Percentiles rank a stretch among this genome's conserved stretches.
Conservation (phyloP, 2,797 vertebrate species). For the Epinephelus malabaricus region DNA sequence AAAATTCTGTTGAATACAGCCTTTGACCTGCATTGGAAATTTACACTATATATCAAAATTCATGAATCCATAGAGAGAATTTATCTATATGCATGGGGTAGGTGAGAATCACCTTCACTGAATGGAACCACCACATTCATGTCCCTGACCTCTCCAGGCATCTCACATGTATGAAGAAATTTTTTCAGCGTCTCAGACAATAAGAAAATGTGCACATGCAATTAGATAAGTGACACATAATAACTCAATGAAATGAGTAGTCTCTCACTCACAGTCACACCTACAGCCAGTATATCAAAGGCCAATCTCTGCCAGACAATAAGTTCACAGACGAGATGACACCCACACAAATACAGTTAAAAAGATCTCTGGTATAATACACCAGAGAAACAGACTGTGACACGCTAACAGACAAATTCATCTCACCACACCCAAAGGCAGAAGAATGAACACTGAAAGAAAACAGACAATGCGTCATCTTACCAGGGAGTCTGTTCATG, state of each 20-base stretch:
- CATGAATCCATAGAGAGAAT: too few relatives aligned
- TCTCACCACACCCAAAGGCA: constrained; percentile 31
- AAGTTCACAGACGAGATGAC: constrained; percentile 13
- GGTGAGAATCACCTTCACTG: background rate
- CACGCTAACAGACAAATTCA: background rate
- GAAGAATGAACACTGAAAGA: background rate
- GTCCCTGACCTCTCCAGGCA: background rate
- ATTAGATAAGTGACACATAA: background rate
- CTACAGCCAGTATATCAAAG: background rate
- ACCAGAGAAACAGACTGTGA: background rate
- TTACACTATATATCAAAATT: too few relatives aligned
- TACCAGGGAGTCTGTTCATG: constrained; percentile 99
- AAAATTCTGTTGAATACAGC: too few relatives aligned
- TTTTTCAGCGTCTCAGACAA: background rate
- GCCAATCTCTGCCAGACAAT: background rate
- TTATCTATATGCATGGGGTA: too few relatives aligned
- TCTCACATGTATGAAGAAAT: background rate
- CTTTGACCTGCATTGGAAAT: too few relatives aligned
- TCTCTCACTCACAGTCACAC: background rate
- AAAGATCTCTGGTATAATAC: background rate
- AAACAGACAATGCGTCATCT: constrained; percentile 48
- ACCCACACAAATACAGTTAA: background rate
- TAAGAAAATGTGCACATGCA: background rate
- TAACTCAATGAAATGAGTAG: background rate
- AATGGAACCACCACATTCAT: background rate